Conservation (phyloP, 2,113 vertebrate species). For the Ammodytes marinus region DNA sequence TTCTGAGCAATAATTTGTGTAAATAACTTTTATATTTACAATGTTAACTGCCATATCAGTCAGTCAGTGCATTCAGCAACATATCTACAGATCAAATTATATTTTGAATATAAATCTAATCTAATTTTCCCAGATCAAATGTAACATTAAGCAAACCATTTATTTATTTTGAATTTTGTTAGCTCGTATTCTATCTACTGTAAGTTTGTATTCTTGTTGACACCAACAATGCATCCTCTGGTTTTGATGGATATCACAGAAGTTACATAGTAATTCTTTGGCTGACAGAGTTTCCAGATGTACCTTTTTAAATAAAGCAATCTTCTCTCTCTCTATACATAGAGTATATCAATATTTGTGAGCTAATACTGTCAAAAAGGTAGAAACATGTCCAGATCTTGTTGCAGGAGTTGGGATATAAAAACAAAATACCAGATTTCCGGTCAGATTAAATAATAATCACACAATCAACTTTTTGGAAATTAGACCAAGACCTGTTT, state of each 20-base stretch:
- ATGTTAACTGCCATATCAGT: constrained; percentile 13
- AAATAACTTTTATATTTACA: neutral
- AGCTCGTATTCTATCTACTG: no score
- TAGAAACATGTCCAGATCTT: neutral
- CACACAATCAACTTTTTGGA: neutral
- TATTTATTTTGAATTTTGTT: no score
- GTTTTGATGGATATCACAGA: neutral
- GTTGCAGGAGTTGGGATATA: neutral
- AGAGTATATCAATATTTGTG: no score
- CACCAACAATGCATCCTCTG: neutral
- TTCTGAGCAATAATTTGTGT: neutral
- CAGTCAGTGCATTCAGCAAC: constrained; percentile 20
- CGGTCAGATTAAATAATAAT: neutral
- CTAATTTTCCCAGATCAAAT: neutral
- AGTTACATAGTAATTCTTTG: neutral
- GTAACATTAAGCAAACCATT: constrained; percentile 1
- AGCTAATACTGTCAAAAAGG: neutral
- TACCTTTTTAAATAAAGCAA: constrained; percentile 6
- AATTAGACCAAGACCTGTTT: neutral
- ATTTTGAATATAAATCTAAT: neutral
- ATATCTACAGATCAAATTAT: constrained; percentile 13
- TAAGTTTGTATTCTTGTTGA: neutral
- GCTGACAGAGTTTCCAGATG: constrained; percentile 1
- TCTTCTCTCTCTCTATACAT: neutral
- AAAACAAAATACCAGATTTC: neutral